phyloP scores from a whole-genome alignment of 2,113 vertebrate genomes.

The Acinonyx jubatus region DNA sequence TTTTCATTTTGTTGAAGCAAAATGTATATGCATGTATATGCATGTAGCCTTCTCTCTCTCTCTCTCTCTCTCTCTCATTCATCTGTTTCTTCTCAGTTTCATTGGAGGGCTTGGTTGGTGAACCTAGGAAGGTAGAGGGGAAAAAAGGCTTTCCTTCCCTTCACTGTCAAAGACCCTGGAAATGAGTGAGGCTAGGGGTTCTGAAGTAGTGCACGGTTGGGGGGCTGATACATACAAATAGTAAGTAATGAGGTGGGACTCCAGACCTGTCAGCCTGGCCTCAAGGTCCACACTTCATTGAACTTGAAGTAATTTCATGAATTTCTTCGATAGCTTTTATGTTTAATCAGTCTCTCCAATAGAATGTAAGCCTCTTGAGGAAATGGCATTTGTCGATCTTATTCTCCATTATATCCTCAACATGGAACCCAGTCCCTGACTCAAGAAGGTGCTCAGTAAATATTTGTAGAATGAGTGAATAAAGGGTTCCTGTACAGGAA shows the following conservation, averaged over 20 bases:
- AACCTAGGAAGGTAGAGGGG: background rate
- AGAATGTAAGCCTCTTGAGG: background rate
- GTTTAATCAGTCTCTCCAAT: background rate
- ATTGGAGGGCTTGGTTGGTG: background rate
- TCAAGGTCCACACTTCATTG: background rate
- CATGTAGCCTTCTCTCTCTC: background rate
- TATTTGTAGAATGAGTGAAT: background rate
- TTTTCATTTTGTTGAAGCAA: background rate
- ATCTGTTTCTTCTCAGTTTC: background rate
- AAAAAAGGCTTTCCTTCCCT: background rate
- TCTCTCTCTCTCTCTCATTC: background rate
- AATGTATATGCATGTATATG: background rate
- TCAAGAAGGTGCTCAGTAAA: background rate
- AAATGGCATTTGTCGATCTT: background rate
- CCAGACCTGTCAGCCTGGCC: background rate
- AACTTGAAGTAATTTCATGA: background rate
- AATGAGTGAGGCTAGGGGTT: background rate
- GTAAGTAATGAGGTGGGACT: background rate
- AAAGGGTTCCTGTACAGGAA: background rate
- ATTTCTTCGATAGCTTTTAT: background rate
- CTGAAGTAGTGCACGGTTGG: background rate
- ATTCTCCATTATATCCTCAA: background rate
- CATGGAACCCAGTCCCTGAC: background rate
- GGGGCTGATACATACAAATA: background rate
- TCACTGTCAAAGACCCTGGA: background rate